These are phyloP conservation scores for Amphimedon queenslandica DNA, from an alignment of 37 sponge, comb jelly and placozoan genomes.

Conservation along the genomic window DNA sequence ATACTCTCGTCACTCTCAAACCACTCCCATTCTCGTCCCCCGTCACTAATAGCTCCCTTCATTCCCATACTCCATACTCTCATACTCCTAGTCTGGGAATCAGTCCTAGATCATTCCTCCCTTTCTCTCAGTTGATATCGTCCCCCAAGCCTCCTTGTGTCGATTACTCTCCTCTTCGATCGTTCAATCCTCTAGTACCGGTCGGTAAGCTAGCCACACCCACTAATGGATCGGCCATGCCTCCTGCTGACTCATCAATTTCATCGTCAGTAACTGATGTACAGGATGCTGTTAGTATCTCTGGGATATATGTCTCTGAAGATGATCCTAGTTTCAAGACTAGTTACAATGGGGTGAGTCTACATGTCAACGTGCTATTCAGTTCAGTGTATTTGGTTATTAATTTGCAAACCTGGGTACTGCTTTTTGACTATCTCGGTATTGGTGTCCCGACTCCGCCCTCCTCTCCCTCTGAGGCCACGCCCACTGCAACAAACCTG, in stretches of 20 bases:
- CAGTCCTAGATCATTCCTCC: slow-evolving; percentile 10
- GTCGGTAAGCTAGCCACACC: not conserved
- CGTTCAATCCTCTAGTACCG: slow-evolving; percentile 24
- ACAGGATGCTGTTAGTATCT: slow-evolving; percentile 56
- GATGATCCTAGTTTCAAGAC: slow-evolving; percentile 37
- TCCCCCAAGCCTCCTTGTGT: slow-evolving; percentile 26
- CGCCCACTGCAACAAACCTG: not conserved
- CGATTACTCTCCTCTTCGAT: slow-evolving; percentile 56
- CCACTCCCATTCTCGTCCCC: slow-evolving; percentile 51
- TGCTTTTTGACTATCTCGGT: slow-evolving; percentile 94
- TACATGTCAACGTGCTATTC: slow-evolving; percentile 72
- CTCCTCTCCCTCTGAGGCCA: slow-evolving; percentile 11
- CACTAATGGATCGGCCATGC: not conserved
- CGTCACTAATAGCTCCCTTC: too few species aligned
- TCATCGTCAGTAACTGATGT: slow-evolving; percentile 8
- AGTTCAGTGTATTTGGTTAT: slow-evolving; percentile 80
- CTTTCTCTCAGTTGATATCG: slow-evolving; percentile 50
- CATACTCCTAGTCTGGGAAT: slow-evolving; percentile 3
- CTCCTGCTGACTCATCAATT: not conserved
- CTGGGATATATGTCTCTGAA: slow-evolving; percentile 37
- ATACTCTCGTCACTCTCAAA: slow-evolving; percentile 55
- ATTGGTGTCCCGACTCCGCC: slow-evolving; percentile 81
- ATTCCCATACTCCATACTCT: not conserved
- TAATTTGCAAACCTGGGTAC: slow-evolving; percentile 95
- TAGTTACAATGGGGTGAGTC: slow-evolving; percentile 66